These are phyloP conservation scores for Conus betulinus DNA, from an alignment of 1,140 invertebrate genomes.

Conservation along the genomic window DNA sequence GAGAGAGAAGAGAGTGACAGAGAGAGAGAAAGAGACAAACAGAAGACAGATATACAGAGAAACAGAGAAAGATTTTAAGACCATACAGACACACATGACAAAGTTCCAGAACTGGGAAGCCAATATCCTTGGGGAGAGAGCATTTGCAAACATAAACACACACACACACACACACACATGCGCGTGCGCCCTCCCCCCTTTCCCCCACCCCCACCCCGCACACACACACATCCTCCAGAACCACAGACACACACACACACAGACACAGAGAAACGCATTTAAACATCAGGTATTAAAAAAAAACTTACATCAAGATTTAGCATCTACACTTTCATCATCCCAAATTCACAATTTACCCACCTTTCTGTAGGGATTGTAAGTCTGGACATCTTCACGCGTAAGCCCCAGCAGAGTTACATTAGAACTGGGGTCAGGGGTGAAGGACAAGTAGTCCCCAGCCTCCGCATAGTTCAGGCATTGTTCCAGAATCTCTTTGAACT, in stretches of 20 bases:
- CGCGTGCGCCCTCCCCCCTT: too few relatives aligned
- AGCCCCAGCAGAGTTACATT: slow-evolving; percentile 64
- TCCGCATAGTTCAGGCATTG: slow-evolving; percentile 65
- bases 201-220: too few relatives aligned
- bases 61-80: too few relatives aligned
- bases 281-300: not conserved
- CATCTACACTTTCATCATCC: too few relatives aligned
- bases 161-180: slow-evolving; percentile 20
- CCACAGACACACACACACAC: not conserved
- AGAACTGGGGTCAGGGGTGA: slow-evolving; percentile 60
- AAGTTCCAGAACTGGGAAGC: too few relatives aligned
- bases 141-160: not conserved
- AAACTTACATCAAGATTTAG: too few relatives aligned
- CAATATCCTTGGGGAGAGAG: too few relatives aligned
- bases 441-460: slow-evolving; percentile 65
- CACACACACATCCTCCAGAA: slow-evolving; percentile 8
- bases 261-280: not conserved
- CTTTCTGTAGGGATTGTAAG: slow-evolving; percentile 65
- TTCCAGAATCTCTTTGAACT: slow-evolving; percentile 63
- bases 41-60: too few relatives aligned
- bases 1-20: too few relatives aligned
- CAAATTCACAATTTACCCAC: slow-evolving; percentile 38
- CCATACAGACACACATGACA: too few relatives aligned
- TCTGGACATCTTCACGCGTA: slow-evolving; percentile 53
- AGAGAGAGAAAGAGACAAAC: too few relatives aligned